Base-by-base conservation (phyloP, 2,797 vertebrate genomes). In the Micropoecilia bifurca region DNA sequence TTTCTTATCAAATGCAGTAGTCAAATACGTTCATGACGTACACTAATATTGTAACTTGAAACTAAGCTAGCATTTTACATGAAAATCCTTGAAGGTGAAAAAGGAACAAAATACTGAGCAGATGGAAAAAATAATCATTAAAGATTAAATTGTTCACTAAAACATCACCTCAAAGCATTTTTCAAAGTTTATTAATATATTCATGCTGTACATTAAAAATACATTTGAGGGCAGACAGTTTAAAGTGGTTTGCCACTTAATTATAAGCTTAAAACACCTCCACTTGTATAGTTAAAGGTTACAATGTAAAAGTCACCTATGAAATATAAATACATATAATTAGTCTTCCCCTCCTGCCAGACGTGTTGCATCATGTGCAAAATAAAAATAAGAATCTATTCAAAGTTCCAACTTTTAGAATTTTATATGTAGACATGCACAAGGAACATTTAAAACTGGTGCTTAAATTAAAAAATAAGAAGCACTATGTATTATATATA, bases 281-380 rank as follows among this genome's bases (percentile, higher is more conserved):
- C 16, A 13, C 25, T 69, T 39, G 25, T 30, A 39, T 59, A 63
- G 20, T 20, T 50, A 66, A 48, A 41, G 16, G 46, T 75, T 69
- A 55, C 36, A 77, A 30, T 41, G 16, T 0, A 76, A 47, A 20
- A 14, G 9, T 33, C 57, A 55, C 13, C 41, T 68, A 45, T 57
- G 74, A 72, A 28, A 81, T 86, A 89, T 88, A 88, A 90, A 90
- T 89, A 83, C 55, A 33, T 33, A 33, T 33, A 33, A 33, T 14
- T 47, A 50, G 46, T n/a, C 63, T 1, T 43, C n/a, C 16, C 18
- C 25, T 66, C 30, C 45, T 55, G 22, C 66, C 63, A 79, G 18
- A 66, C 53, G 59, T n/a, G 74, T 13, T 71, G 28, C 6, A 50
- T 66, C 2, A 30, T 7, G 3, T 46, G 36, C 63, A 33, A 33